These are phyloP conservation scores for Meliscaeva auricollis DNA, from an alignment of 2,888 invertebrate genomes.

Conservation along the genomic window DNA sequence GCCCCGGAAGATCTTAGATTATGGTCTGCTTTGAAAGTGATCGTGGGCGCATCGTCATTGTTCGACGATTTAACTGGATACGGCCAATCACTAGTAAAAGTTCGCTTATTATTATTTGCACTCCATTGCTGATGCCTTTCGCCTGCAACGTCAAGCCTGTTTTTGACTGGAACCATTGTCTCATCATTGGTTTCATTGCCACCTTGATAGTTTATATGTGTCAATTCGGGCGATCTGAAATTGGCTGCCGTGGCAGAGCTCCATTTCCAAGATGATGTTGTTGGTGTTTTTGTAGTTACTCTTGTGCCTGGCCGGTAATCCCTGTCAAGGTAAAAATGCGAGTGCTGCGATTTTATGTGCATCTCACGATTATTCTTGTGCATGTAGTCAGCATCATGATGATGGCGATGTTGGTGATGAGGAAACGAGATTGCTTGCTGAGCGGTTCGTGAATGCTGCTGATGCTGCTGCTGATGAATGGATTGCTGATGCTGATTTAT, in stretches of 20 bases:
- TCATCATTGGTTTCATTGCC: constrained; percentile 54
- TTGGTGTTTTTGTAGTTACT: constrained; percentile 20
- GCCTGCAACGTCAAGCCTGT: constrained; percentile 37
- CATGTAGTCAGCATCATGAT: constrained; percentile 51
- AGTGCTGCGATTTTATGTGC: constrained; percentile 58
- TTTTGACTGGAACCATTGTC: constrained; percentile 43
- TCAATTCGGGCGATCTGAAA: constrained; percentile 42
- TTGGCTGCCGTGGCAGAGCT: constrained; percentile 41
- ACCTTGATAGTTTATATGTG: constrained; percentile 40
- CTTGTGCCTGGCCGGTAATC: constrained; percentile 34
- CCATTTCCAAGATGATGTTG: constrained; percentile 47
- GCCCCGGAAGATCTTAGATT: constrained; percentile 37
- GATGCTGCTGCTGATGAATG: constrained; percentile 22
- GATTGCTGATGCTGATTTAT: constrained; percentile 30
- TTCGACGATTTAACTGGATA: constrained; percentile 27
- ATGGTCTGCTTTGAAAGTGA: constrained; percentile 18
- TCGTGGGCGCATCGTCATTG: constrained; percentile 1
- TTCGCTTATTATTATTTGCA: constrained; percentile 56
- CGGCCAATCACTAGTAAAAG: constrained; percentile 31
- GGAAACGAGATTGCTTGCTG: constrained; percentile 23
- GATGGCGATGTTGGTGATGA: constrained; percentile 61
- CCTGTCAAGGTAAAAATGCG: constrained; percentile 39
- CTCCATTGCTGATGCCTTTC: constrained; percentile 48
- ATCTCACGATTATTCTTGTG: constrained; percentile 58
- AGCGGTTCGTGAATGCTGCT: constrained; percentile 10